Evolutionary conservation across 2,113 vertebrate species (phyloP).

Genomic region (Chiloscyllium plagiosum): DNA sequence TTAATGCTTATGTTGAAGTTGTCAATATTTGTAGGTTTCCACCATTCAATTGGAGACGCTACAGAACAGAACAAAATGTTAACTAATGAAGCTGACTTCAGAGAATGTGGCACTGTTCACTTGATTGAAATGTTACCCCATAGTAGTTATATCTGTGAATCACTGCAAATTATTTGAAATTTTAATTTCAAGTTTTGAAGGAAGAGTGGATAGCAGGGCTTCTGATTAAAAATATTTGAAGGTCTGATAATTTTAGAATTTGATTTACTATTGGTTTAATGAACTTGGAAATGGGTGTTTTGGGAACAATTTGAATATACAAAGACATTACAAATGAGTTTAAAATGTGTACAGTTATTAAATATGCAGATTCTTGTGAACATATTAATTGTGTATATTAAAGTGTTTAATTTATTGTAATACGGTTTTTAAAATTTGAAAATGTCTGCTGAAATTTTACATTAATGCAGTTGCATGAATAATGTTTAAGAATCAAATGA

Average conservation of each 20-base stretch:
- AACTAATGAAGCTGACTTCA: conserved; percentile 6
- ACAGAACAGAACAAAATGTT: neutral
- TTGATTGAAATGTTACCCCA: neutral
- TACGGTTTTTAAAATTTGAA: neutral
- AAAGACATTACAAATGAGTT: neutral
- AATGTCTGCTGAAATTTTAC: neutral
- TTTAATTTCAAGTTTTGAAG: neutral
- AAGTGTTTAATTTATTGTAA: neutral
- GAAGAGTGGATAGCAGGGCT: too few relatives aligned
- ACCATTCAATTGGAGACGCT: neutral
- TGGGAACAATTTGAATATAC: neutral
- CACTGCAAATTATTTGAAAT: neutral
- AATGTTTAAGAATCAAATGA: neutral
- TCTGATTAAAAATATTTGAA: neutral
- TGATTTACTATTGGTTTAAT: neutral
- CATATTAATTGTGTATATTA: neutral
- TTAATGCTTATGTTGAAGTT: neutral
- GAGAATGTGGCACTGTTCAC: neutral
- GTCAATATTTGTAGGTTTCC: neutral
- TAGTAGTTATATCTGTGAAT: neutral
- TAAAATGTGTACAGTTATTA: neutral
- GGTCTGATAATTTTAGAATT: neutral
- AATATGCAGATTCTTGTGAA: neutral
- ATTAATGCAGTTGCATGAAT: neutral
- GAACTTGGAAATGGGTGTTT: neutral